A percentile compares a stretch with the other conserved stretches of the same genome.
Evolutionary conservation across 2,113 vertebrate genomes (phyloP).

Genomic region (Neomonachus schauinslandi): DNA sequence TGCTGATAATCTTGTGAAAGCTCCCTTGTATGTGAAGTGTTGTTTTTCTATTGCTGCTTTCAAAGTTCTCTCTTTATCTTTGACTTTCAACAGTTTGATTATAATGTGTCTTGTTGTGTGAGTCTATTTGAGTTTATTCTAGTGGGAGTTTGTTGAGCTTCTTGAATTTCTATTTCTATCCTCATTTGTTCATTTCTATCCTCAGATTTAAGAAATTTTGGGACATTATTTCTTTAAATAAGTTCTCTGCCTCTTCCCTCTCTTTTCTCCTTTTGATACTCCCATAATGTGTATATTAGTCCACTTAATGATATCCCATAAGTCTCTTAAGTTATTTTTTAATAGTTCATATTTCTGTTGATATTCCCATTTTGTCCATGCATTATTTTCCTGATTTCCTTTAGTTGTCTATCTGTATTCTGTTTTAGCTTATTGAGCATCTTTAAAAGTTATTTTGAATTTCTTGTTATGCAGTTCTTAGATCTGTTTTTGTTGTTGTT

Average conservation of each 20-base stretch:
- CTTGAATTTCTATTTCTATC: neutral
- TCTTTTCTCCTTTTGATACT: neutral
- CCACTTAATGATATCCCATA: neutral
- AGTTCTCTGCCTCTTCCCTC: neutral
- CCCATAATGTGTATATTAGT: neutral
- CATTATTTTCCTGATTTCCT: neutral
- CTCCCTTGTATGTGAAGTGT: neutral
- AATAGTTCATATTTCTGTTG: neutral
- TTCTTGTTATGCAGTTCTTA: neutral
- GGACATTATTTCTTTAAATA: neutral
- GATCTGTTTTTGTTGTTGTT: neutral
- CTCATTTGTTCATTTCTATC: neutral
- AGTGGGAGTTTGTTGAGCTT: neutral
- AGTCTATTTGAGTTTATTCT: neutral
- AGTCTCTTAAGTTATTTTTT: neutral
- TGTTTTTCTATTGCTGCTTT: slow-evolving; percentile 10
- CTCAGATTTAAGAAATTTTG: neutral
- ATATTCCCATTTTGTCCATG: neutral
- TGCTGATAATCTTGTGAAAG: neutral
- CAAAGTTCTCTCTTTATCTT: neutral
- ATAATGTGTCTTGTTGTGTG: neutral
- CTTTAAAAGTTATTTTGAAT: neutral
- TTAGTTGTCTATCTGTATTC: neutral
- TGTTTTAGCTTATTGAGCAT: neutral
- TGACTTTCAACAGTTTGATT: neutral